phyloP scores from a whole-genome alignment of 2,113 vertebrate genomes.

The Oreochromis aureus region DNA sequence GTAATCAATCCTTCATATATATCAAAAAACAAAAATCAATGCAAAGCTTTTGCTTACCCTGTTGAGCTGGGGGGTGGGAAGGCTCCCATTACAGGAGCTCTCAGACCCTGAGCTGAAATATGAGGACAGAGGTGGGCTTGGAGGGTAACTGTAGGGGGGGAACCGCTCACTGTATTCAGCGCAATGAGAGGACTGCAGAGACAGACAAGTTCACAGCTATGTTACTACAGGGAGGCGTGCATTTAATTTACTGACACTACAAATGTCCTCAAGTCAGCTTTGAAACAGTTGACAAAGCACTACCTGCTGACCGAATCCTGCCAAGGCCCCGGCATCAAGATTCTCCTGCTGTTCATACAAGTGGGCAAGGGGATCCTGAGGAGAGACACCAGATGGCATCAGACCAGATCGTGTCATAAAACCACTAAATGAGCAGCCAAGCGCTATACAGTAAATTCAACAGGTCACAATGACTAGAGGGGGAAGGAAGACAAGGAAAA shows the following conservation, averaged over 20 bases:
- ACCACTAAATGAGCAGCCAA: background rate
- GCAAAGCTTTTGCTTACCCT: constrained; percentile 68
- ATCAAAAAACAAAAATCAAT: background rate
- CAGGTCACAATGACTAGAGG: background rate
- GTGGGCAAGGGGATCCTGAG: constrained; percentile 74
- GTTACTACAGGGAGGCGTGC: background rate
- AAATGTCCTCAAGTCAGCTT: background rate
- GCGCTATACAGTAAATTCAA: background rate
- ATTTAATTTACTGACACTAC: background rate
- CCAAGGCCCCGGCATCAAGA: constrained; percentile 48
- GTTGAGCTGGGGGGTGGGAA: constrained; percentile 75
- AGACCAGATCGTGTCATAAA: background rate
- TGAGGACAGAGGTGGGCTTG: constrained; percentile 77
- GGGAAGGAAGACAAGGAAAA: background rate
- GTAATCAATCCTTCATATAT: background rate
- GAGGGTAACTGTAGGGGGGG: constrained; percentile 61
- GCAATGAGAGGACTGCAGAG: constrained; percentile 39
- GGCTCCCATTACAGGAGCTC: constrained; percentile 57
- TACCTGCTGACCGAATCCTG: constrained; percentile 77
- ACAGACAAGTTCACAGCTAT: background rate
- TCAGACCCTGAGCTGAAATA: constrained; percentile 79
- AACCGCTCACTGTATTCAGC: constrained; percentile 67
- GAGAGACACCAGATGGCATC: constrained; percentile 2
- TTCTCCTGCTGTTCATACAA: constrained; percentile 77
- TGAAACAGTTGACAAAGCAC: background rate